Conservation (phyloP, 2,797 vertebrate genomes). For the Dendrocincla fuliginosa region DNA sequence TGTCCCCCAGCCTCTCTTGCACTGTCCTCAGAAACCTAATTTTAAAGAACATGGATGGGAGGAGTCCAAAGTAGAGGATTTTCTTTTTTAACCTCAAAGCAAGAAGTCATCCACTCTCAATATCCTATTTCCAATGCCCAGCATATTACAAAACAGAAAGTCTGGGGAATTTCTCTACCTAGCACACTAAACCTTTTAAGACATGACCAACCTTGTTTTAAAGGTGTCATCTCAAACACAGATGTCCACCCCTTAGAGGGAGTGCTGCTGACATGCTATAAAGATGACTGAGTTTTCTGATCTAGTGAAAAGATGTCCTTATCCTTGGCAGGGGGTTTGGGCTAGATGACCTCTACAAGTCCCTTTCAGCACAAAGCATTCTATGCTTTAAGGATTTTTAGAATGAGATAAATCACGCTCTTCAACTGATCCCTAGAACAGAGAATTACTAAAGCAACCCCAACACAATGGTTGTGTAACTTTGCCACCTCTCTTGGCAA, state of each 20-base stretch:
- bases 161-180: not conserved
- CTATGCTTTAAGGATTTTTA: not conserved
- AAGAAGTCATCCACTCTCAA: not conserved
- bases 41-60: not conserved
- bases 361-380: not conserved
- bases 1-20: not conserved
- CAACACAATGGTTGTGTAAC: rapidly evolving
- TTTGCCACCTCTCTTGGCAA: not conserved
- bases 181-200: not conserved
- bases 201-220: not conserved
- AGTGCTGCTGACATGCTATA: not conserved
- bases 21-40: not conserved
- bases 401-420: not conserved
- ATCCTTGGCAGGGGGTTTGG: not conserved
- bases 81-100: not conserved
- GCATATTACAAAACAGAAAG: not conserved
- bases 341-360: not conserved
- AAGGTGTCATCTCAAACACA: not conserved
- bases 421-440: not conserved
- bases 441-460: not conserved
- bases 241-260: not conserved
- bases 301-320: not conserved
- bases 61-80: not conserved
- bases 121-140: not conserved
- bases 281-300: not conserved